phyloP scores from a whole-genome alignment of 2,113 vertebrate species.

The Poicephalus gulielmi region DNA sequence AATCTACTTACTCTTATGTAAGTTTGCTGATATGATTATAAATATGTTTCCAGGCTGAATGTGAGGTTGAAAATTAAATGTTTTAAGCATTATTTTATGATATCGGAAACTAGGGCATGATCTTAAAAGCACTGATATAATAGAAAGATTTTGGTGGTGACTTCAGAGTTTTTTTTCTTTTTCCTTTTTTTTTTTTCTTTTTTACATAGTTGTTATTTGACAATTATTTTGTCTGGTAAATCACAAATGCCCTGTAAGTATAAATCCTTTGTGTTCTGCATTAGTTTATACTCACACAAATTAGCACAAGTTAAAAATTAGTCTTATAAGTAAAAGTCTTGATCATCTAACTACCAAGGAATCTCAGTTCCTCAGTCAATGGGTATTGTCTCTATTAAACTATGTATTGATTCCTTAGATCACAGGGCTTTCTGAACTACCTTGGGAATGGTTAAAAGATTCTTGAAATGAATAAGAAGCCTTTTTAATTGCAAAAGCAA shows the following conservation, averaged over 20 bases:
- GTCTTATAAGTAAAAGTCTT: neutral
- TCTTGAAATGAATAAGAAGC: neutral
- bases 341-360: neutral
- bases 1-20: neutral
- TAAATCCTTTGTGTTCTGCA: neutral
- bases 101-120: neutral
- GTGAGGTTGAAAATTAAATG: neutral
- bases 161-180: neutral
- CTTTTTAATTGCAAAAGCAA: conserved; percentile 37
- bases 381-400: conserved; percentile 14
- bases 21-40: accelerated
- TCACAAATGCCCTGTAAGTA: neutral
- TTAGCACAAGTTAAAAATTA: neutral
- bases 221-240: neutral
- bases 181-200: neutral
- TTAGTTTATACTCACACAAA: neutral
- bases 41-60: neutral
- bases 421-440: conserved; percentile 10
- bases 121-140: neutral
- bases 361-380: neutral
- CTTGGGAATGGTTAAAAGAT: neutral
- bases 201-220: neutral
- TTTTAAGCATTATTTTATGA: neutral
- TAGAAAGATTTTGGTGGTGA: neutral
- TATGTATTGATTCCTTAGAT: conserved; percentile 5